Evolutionary conservation across 1,140 invertebrate genomes (phyloP).

Genomic region (Lanistes nyassanus): DNA sequence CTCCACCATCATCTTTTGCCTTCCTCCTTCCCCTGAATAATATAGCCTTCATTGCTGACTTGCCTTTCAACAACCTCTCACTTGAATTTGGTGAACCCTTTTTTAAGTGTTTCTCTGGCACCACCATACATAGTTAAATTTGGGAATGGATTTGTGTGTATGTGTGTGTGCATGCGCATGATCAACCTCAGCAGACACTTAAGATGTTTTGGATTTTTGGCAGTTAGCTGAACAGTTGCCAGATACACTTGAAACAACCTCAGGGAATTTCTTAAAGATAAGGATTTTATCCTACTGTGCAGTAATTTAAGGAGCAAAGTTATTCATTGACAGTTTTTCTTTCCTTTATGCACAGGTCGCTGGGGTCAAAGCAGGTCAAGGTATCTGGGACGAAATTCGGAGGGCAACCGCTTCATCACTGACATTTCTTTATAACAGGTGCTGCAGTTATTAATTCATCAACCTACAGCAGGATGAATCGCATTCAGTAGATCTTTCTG

Average conservation of each 20-base stretch:
- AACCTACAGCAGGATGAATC: too few relatives aligned
- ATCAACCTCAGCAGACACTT: not conserved
- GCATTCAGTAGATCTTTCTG: too few relatives aligned
- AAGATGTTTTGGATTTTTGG: not conserved
- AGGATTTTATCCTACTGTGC: not conserved
- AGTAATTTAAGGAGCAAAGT: not conserved
- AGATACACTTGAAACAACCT: not conserved
- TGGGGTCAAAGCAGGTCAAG: constrained; percentile 33
- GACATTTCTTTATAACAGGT: constrained; percentile 28
- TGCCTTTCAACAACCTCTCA: too few relatives aligned
- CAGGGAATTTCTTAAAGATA: not conserved
- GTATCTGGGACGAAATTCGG: constrained; percentile 32
- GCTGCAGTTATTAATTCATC: too few relatives aligned
- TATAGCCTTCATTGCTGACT: too few relatives aligned
- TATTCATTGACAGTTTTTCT: not conserved
- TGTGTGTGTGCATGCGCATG: not conserved
- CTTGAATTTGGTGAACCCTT: too few relatives aligned
- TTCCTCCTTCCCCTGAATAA: too few relatives aligned
- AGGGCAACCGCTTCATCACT: constrained; percentile 38
- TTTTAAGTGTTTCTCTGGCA: too few relatives aligned
- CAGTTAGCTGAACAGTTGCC: not conserved
- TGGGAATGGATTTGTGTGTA: not conserved
- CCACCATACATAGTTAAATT: too few relatives aligned
- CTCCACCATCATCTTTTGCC: too few relatives aligned
- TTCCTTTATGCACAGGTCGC: constrained; percentile 12